Conservation (phyloP, 2,888 invertebrate species). For the Callimorpha dominula region DNA sequence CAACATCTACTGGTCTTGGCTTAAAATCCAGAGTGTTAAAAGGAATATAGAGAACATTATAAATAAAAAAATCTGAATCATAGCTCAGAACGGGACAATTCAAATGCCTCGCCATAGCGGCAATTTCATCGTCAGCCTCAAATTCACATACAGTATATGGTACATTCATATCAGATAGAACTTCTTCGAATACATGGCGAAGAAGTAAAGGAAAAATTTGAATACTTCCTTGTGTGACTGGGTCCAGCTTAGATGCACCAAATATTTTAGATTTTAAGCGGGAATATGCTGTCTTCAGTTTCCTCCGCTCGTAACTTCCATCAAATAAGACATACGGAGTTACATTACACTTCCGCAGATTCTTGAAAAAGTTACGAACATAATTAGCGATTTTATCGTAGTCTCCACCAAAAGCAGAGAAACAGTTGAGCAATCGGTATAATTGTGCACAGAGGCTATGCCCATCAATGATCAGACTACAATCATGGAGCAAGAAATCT, state of each 20-base stretch:
- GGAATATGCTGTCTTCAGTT: slow-evolving; percentile 88
- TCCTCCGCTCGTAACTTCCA: slow-evolving; percentile 91
- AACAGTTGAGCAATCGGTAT: slow-evolving; percentile 87
- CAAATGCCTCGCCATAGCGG: slow-evolving; percentile 91
- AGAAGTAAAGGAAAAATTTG: slow-evolving; percentile 92
- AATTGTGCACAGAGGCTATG: slow-evolving; percentile 91
- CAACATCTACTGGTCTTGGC: slow-evolving; percentile 62
- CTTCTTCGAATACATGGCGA: slow-evolving; percentile 91
- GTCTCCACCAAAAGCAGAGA: slow-evolving; percentile 94
- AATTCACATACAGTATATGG: slow-evolving; percentile 91
- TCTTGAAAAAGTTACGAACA: slow-evolving; percentile 89
- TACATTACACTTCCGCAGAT: slow-evolving; percentile 90
- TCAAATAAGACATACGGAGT: slow-evolving; percentile 92
- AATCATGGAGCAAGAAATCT: slow-evolving; percentile 88
- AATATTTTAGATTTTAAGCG: slow-evolving; percentile 88
- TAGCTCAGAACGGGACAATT: slow-evolving; percentile 96
- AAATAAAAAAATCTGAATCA: slow-evolving; percentile 98
- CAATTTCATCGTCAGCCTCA: slow-evolving; percentile 96
- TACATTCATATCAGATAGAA: slow-evolving; percentile 88
- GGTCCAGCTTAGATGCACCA: slow-evolving; percentile 85
- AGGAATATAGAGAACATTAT: slow-evolving; percentile 93
- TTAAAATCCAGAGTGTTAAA: slow-evolving; percentile 89
- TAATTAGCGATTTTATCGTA: slow-evolving; percentile 91
- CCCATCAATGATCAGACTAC: slow-evolving; percentile 92
- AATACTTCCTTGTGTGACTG: slow-evolving; percentile 82